Evolutionary conservation across 2,888 invertebrate genomes (phyloP).

Genomic region (Sinopyrophorus schimmeli): DNA sequence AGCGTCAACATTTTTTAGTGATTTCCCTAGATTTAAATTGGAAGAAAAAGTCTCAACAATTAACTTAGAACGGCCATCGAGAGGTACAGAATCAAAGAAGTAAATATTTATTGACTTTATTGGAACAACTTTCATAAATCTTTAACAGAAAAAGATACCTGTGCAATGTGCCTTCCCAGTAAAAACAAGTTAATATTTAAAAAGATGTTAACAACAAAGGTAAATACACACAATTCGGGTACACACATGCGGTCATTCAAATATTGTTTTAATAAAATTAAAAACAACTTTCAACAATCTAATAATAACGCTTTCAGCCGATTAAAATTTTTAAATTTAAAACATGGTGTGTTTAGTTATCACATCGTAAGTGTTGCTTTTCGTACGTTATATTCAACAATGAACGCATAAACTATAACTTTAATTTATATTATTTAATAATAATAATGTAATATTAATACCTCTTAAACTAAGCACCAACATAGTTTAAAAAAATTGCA

Average conservation of each 20-base stretch:
- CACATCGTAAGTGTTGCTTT: constrained; percentile 24
- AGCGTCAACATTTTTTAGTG: no score
- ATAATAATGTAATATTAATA: no score
- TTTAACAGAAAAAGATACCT: constrained; percentile 22
- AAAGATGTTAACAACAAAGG: constrained; percentile 15
- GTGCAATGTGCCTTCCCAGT: constrained; percentile 8
- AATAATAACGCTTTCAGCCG: constrained; percentile 17
- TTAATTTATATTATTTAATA: no score
- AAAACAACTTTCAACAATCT: constrained; percentile 19
- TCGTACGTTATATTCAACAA: no score
- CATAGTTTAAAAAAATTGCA: no score
- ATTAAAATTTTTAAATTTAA: constrained; percentile 10
- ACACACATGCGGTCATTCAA: no score
- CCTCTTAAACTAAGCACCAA: no score
- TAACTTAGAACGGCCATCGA: no score
- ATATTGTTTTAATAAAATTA: no score
- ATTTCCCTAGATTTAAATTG: no score
- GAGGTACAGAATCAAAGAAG: background rate
- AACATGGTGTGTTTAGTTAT: constrained; percentile 27
- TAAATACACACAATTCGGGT: constrained; percentile 15
- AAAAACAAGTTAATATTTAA: constrained; percentile 17
- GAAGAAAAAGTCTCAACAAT: no score
- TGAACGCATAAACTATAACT: no score
- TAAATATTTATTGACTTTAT: constrained; percentile 19
- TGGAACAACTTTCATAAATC: constrained; percentile 25